phyloP scores from a whole-genome alignment of 2,113 vertebrate species.

The Ophthalmolycus amberensis region DNA sequence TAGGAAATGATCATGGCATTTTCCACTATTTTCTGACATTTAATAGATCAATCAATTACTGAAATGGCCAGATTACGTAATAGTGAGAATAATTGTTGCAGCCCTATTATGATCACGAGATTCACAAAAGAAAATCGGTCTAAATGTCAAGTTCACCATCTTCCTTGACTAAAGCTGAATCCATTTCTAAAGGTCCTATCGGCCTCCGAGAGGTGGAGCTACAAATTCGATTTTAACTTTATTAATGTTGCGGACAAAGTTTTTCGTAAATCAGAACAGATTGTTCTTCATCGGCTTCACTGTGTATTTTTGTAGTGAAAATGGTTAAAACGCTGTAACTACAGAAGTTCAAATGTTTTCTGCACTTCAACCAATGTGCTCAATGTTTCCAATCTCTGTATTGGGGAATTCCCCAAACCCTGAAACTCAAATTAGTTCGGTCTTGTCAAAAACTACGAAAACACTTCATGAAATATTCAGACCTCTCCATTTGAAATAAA shows the following conservation, averaged over 20 bases:
- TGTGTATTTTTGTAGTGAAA: neutral
- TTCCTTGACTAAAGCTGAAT: neutral
- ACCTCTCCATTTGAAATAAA: conserved; percentile 22
- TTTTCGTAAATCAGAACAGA: neutral
- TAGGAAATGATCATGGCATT: neutral
- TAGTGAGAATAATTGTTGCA: neutral
- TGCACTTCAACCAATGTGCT: conserved; percentile 7
- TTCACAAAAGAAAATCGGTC: neutral
- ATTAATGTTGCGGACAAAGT: neutral
- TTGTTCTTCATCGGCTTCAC: conserved; percentile 3
- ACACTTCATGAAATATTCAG: conserved; percentile 35
- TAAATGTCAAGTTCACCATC: neutral
- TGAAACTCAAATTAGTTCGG: conserved; percentile 18
- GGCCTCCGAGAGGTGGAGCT: neutral
- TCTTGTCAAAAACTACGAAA: conserved; percentile 22
- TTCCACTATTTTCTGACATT: neutral
- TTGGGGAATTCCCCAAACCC: conserved; percentile 7
- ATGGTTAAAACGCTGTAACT: neutral
- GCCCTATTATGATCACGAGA: neutral
- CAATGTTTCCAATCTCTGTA: conserved; percentile 3
- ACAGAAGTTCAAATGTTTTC: neutral
- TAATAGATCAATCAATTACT: neutral
- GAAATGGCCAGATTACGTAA: neutral
- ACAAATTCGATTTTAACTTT: neutral
- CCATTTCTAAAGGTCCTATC: neutral